phyloP scores from a whole-genome alignment of 2,888 invertebrate species.

The Archips crataeganus region DNA sequence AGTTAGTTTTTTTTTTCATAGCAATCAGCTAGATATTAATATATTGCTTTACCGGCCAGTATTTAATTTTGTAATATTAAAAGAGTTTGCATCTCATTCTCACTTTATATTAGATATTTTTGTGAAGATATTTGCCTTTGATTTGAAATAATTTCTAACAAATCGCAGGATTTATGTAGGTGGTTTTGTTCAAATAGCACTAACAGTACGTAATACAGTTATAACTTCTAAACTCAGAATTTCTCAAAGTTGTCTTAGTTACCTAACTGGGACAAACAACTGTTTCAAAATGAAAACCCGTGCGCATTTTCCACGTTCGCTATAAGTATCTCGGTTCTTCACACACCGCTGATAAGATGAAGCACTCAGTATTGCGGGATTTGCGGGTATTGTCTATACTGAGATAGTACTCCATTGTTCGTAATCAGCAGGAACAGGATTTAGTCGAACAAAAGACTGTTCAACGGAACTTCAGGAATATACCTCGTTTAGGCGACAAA shows the following conservation, averaged over 20 bases:
- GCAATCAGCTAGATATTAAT: too few species aligned
- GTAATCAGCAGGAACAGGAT: slow-evolving; percentile 8
- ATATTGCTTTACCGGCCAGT: too few species aligned
- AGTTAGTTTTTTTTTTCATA: too few species aligned
- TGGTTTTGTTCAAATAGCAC: too few species aligned
- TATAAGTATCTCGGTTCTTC: background rate
- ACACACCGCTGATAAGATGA: slow-evolving; percentile 5
- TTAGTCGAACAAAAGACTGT: slow-evolving; percentile 26
- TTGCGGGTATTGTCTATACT: slow-evolving; percentile 9
- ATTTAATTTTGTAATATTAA: too few species aligned
- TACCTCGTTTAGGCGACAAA: background rate
- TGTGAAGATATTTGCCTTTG: too few species aligned
- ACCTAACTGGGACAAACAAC: background rate
- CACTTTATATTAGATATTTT: too few species aligned
- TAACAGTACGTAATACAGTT: too few species aligned
- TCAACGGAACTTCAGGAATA: slow-evolving; percentile 13
- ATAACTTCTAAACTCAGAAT: too few species aligned
- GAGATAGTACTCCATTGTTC: slow-evolving; percentile 5
- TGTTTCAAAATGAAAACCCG: background rate
- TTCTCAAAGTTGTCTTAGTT: background rate
- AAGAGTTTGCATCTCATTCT: too few species aligned
- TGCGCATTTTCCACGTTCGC: background rate
- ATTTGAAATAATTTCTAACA: too few species aligned
- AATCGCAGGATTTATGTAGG: too few species aligned
- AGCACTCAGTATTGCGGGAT: background rate